Base-by-base conservation (phyloP, 2,888 invertebrate genomes). In the Homarus gammarus region DNA sequence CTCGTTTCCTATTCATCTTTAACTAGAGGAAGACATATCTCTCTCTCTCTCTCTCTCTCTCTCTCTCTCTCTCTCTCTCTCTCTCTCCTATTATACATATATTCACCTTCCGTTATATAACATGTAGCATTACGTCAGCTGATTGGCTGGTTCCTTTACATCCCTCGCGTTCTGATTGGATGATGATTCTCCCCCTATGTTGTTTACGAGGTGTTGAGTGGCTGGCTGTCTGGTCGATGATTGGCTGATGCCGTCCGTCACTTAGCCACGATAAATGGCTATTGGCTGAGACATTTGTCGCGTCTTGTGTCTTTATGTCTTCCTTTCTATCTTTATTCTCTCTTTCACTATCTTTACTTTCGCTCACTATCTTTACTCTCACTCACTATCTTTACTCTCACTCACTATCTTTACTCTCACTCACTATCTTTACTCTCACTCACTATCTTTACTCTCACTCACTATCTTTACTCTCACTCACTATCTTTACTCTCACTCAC, bases 311-410 rank as follows among this genome's bases (percentile, higher is more conserved):
- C 6, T 5, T 44, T 44, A 44, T 44, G 44, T 44, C 44, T 44
- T 12, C 12, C 44, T 44, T n/a, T n/a, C n/a, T n/a, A n/a, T 70
- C 18, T 70, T n/a, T 10, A 70, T 70, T 70, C 70, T 33, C 72
- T 72, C 8, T 15, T 33, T 18, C 72, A 31, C 8, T 33, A 31
- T 18, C 72, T 33, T 18, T 0, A 6, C 72, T 18, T 15, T 72
- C 72, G 27, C 72, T 33, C 72, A 31, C 72, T 72, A 27, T 72
- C 72, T 72, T n/a, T n/a, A n/a, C 72, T 72, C 40, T 38, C 40
- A 38, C 73, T 38, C 73, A 0, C 6, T 33, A 33, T 33, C 33
- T 8, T 8, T 72, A 1, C 27, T 72, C 33, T 33, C 33, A 31
- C 27, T 18, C n/a, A 49, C 49, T 49, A 49, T 12, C 15, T 49